These are phyloP conservation scores for Saimiri boliviensis DNA, from an alignment of 2,113 vertebrate species.

Conservation along the genomic window DNA sequence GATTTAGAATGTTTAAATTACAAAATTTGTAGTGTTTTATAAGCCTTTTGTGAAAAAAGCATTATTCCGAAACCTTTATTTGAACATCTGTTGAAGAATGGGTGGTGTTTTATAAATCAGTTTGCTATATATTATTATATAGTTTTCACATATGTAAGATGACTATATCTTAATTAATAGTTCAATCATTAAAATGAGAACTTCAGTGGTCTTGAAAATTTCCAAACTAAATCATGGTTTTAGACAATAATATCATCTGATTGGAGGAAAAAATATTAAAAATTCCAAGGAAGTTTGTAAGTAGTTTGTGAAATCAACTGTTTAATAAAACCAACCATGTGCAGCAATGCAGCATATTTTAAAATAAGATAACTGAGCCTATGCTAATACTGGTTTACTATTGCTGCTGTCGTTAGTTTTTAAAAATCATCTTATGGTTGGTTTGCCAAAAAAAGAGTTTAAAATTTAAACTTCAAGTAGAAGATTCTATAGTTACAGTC, in stretches of 20 bases:
- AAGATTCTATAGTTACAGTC: constrained; percentile 44
- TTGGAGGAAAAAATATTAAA: background rate
- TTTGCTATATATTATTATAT: background rate
- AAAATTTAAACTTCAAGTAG: constrained; percentile 45
- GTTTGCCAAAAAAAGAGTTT: constrained; percentile 83
- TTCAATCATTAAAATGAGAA: constrained; percentile 20
- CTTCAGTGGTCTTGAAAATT: constrained; percentile 7
- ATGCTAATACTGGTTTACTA: constrained; percentile 73
- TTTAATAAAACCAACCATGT: constrained; percentile 51
- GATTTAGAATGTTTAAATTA: constrained; percentile 42
- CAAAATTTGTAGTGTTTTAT: constrained; percentile 58
- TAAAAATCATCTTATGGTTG: constrained; percentile 83
- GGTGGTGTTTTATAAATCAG: constrained; percentile 11
- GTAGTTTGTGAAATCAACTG: constrained; percentile 55
- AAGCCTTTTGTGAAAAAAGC: background rate
- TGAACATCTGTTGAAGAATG: constrained; percentile 39
- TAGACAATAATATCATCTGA: background rate
- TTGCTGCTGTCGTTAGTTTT: constrained; percentile 76
- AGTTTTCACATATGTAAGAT: background rate
- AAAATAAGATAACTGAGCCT: constrained; percentile 59
- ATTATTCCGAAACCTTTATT: constrained; percentile 53
- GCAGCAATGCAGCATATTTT: constrained; percentile 54
- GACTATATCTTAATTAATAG: constrained; percentile 57
- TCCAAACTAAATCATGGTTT: background rate
- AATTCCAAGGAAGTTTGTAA: constrained; percentile 61